Evolutionary conservation across 2,113 vertebrate genomes (phyloP).

Genomic region (Echinops telfairi): DNA sequence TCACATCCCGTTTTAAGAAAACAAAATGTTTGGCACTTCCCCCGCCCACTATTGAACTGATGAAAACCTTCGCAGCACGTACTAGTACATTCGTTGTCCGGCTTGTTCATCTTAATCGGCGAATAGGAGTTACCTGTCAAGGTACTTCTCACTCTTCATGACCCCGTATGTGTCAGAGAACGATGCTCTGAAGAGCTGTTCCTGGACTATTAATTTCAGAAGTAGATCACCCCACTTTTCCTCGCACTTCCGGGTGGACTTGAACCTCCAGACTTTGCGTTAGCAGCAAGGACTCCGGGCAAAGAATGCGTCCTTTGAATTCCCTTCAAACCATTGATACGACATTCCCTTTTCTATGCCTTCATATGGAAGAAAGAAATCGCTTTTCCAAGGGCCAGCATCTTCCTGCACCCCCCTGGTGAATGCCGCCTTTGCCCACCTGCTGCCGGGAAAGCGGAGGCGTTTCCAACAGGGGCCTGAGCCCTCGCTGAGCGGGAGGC

Average conservation of each 20-base stretch:
- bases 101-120: neutral
- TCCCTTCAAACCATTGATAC: neutral
- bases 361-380: neutral
- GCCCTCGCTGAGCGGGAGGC: constrained; percentile 59
- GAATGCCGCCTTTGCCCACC: constrained; percentile 73
- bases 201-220: neutral
- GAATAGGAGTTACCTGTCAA: neutral
- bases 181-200: neutral
- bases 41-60: too few relatives aligned
- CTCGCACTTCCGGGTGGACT: neutral
- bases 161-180: neutral
- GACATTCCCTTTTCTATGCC: neutral
- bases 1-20: neutral
- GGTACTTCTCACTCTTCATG: neutral
- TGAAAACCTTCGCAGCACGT: neutral
- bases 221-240: neutral
- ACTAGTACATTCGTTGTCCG: neutral
- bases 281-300: neutral
- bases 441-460: constrained; percentile 67
- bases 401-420: neutral
- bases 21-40: neutral
- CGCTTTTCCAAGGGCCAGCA: neutral
- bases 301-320: neutral
- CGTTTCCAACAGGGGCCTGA: constrained; percentile 38
- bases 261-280: neutral